Evolutionary conservation across 2,113 vertebrate genomes (phyloP), one percentile per base, ranked within the genome.

Genomic region (Heterotis niloticus): DNA sequence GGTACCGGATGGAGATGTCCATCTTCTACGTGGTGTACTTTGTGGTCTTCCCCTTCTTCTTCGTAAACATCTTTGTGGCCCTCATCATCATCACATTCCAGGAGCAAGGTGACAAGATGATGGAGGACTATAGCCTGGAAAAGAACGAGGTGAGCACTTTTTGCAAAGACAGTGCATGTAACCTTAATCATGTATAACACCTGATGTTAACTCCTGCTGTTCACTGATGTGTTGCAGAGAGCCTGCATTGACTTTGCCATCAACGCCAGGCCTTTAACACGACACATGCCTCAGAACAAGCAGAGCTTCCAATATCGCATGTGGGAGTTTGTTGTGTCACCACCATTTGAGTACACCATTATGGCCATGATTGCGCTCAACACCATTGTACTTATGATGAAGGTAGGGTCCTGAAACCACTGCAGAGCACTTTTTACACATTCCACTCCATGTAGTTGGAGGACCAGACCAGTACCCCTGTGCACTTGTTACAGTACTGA

Each of bases 321-420:
- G 97, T 98, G 97, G 97, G 96, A 98, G 90, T 98, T 98, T 81
- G 97, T 98, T 90, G 97, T 98, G 85, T 98, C 96, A 0, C 97
- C 97, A 0, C 96, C 97, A 0, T 98, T 98, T 70, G 97, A 98
- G 79, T 98, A 98, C 86, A 98, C 96, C 17, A 96, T 98, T 88
- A 98, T 98, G 97, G 95, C 97, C 73, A 96, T 98, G 95, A 98
- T 98, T n/a, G 97, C 97, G 51, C 96, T 98, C 90, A 98, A 98
- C 92, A 98, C 96, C 57, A 90, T 98, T 1, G 96, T 98, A 64
- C 93, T 98, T 44, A 98, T 98, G 97, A 98, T 98, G 96, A 98
- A 98, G 96, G 96, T 98, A 82, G 82, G 89, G 5, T 16, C 14
- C 24, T 3, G 23, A 16, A 29, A 9, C 69, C 12, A n/a, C 59